Evolutionary conservation across 2,888 invertebrate species (phyloP), one percentile per base, ranked within the genome.

Genomic region (Noctua janthina): DNA sequence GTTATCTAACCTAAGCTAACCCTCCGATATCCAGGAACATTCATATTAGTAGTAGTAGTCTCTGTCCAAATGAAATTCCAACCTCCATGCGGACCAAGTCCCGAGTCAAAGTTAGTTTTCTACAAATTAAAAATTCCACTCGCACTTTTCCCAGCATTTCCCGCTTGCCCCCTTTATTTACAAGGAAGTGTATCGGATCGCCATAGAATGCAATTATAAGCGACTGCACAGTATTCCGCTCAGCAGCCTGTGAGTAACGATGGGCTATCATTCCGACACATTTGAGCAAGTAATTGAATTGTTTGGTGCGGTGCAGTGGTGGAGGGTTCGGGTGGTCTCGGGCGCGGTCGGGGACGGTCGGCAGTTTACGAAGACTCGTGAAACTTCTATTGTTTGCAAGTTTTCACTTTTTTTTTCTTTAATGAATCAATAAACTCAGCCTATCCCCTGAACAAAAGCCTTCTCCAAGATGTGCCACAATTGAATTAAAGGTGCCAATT

Each of bases 211-310:
- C 76, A 84, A 90, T 83, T 88, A 87, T 69, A 74, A 74, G 76
- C 78, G 77, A 78, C 51, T 81, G 74, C 71, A 69, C 77, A 67
- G 51, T 67, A 84, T 87, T 88, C 82, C 59, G 84, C 85, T 79
- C 79, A 46, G 64, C 76, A 64, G 82, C 85, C 83, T 85, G 90
- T 85, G 87, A 91, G 87, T 88, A 90, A 90, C 83, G 49, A 15
- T 29, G 86, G 79, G 87, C 90, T 84, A 93, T 94, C 92, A 93
- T 94, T 92, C 91, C 94, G 91, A 82, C 70, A 92, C 93, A 93
- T 94, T 94, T 92, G 91, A 81, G 81, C 87, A 74, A 74, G 87
- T 94, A 93, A 94, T 94, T 93, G 94, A 92, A 93, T 92, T 93
- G 94, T 94, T 93, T 92, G 91, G 82, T 85, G 35, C 64, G 91